Conservation (phyloP, 2,888 invertebrate genomes). For the Tenthredo scrophulariae region DNA sequence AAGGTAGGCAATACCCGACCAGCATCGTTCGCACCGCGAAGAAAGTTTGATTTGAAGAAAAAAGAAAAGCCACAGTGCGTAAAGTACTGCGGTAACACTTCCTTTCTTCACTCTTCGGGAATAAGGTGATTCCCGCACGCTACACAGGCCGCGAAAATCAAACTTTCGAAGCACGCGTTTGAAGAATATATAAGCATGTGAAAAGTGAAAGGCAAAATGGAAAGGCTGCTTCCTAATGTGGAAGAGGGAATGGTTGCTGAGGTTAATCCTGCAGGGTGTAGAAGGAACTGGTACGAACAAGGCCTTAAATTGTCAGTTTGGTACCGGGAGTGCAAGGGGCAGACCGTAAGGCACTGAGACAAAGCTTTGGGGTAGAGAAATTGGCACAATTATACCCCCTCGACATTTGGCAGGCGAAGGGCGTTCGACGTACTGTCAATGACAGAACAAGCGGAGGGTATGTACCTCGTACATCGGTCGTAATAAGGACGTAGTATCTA, state of each 20-base stretch:
- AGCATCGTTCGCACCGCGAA: too few species aligned
- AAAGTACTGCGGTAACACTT: too few species aligned
- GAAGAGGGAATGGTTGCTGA: background rate
- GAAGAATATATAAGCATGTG: too few species aligned
- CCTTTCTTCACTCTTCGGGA: too few species aligned
- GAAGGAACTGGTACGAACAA: background rate
- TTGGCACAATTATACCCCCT: background rate
- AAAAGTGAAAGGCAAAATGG: too few species aligned
- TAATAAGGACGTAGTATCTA: conserved; percentile 31
- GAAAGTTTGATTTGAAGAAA: too few species aligned
- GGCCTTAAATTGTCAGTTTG: background rate
- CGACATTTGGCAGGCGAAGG: conserved; percentile 30
- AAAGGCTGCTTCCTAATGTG: too few species aligned
- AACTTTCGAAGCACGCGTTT: too few species aligned
- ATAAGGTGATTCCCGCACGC: too few species aligned
- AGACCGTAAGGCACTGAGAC: background rate
- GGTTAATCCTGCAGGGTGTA: background rate
- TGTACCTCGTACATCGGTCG: background rate
- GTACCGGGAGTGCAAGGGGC: background rate
- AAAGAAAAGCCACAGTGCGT: too few species aligned
- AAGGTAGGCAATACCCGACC: too few species aligned
- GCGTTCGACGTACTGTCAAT: conserved; percentile 35
- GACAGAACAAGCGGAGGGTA: conserved; percentile 41
- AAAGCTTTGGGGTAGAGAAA: background rate
- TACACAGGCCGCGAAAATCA: too few species aligned